Conservation (phyloP, 2,888 invertebrate genomes). For the Sesia apiformis region DNA sequence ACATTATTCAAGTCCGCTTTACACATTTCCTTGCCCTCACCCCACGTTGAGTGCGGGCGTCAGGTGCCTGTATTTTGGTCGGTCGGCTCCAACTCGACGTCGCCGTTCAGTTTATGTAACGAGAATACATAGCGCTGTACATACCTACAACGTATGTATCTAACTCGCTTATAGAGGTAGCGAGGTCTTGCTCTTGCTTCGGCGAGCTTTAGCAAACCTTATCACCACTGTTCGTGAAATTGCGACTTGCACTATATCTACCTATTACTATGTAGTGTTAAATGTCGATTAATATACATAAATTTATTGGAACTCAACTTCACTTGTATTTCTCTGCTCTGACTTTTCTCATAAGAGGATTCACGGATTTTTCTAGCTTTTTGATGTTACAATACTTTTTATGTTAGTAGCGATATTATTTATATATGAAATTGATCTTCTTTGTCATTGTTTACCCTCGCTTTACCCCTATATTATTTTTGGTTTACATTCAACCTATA, state of each 20-base stretch:
- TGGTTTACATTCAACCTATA: too few relatives aligned
- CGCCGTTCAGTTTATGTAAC: constrained; percentile 62
- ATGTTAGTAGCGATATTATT: too few relatives aligned
- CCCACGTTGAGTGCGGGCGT: constrained; percentile 40
- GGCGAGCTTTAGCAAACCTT: constrained; percentile 4
- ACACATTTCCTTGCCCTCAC: neutral
- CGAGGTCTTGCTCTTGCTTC: constrained; percentile 4
- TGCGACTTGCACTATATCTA: neutral
- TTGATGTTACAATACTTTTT: too few relatives aligned
- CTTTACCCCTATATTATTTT: too few relatives aligned
- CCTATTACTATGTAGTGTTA: too few relatives aligned
- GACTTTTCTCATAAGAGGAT: too few relatives aligned
- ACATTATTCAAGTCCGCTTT: constrained; percentile 8
- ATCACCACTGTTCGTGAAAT: neutral
- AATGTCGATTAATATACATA: too few relatives aligned
- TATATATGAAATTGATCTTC: too few relatives aligned
- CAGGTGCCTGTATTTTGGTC: constrained; percentile 72
- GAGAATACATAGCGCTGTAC: constrained; percentile 34
- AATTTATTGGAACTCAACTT: too few relatives aligned
- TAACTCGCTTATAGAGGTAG: neutral
- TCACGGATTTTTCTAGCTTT: too few relatives aligned
- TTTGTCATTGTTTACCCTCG: too few relatives aligned
- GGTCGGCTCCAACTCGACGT: constrained; percentile 53
- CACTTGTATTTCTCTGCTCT: too few relatives aligned
- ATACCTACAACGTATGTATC: constrained; percentile 13